Base-by-base conservation (phyloP, 2,113 vertebrate genomes). In the Chaetorhynchus papuensis region DNA sequence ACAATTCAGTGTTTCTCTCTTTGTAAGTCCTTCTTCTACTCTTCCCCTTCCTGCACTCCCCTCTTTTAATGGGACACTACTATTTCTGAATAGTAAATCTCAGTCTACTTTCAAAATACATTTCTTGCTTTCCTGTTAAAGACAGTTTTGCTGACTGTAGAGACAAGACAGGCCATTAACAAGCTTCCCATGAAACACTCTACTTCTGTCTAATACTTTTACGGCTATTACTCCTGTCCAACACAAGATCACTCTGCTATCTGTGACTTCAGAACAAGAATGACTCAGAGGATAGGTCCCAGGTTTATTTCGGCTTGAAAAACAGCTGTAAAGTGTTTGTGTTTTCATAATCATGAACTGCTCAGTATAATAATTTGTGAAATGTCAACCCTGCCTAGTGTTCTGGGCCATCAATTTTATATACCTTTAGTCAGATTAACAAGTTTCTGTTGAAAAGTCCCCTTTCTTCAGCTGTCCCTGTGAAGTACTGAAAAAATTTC, bases 31-130 rank as follows among this genome's bases (percentile, higher is more conserved):
- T 52, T 30, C 9, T 76, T 60, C 19, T n/a, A 35, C 21, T 57
- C 26, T 17, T 9, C 4, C 4, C 2, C 16, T 39, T 66, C 82
- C 15, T 44, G 12, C 0, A 2, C 8, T 10, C 57, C 7, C 4
- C 3, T 47, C 7, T 82, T 79, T 56, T 45, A 90, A 60, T 13
- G 20, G 19, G 24, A 31, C 33, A 49, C 2, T 31, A 22, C 2
- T 47, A 22, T n/a, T 80, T 42, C 8, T 78, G 61, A 88, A 54
- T 15, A 54, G 19, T 8, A 70, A 64, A 82, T 39, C 15, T 70
- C 37, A 65, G 5, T 21, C 31, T 75, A 52, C 47, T 89, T 91
- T 89, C 81, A 83, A 87, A 80, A 63, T 42, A 6, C 6, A 15
- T 44, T 77, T 68, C 6, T 59, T 35, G 3, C 6, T 77, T 77